These are phyloP conservation scores for Pseudonaja textilis DNA, from an alignment of 2,113 vertebrate species.

Conservation along the genomic window DNA sequence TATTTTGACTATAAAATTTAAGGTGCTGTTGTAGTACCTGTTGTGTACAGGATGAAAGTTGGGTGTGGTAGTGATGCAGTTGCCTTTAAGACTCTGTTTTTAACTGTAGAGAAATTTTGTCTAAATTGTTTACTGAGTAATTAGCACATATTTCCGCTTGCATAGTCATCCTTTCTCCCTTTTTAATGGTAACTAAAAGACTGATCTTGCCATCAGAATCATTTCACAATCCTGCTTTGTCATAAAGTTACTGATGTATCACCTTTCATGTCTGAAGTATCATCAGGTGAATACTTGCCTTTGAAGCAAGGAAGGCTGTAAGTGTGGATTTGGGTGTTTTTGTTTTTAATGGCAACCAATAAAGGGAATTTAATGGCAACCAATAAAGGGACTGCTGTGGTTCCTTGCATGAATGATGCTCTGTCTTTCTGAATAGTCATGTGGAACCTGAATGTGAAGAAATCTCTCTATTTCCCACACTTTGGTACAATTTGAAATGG, in stretches of 20 bases:
- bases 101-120: slow-evolving; percentile 12
- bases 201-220: background rate
- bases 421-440: slow-evolving; percentile 33
- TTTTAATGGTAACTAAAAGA: accelerated
- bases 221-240: slow-evolving; percentile 10
- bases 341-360: slow-evolving; percentile 10
- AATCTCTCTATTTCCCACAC: slow-evolving; percentile 50
- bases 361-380: background rate
- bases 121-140: background rate
- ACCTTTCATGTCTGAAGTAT: slow-evolving; percentile 1
- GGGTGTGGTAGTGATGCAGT: background rate
- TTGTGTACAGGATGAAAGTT: background rate
- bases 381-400: background rate
- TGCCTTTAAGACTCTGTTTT: background rate
- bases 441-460: slow-evolving; percentile 36
- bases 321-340: background rate
- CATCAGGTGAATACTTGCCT: background rate
- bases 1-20: slow-evolving; percentile 4
- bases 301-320: background rate
- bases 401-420: slow-evolving; percentile 32
- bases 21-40: background rate
- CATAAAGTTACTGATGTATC: background rate
- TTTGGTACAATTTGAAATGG: slow-evolving; percentile 54
- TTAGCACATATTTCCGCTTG: slow-evolving; percentile 23
- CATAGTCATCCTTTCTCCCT: slow-evolving; percentile 5